Base-by-base conservation (phyloP, 2,113 vertebrate genomes). In the Aldabrachelys gigantea region DNA sequence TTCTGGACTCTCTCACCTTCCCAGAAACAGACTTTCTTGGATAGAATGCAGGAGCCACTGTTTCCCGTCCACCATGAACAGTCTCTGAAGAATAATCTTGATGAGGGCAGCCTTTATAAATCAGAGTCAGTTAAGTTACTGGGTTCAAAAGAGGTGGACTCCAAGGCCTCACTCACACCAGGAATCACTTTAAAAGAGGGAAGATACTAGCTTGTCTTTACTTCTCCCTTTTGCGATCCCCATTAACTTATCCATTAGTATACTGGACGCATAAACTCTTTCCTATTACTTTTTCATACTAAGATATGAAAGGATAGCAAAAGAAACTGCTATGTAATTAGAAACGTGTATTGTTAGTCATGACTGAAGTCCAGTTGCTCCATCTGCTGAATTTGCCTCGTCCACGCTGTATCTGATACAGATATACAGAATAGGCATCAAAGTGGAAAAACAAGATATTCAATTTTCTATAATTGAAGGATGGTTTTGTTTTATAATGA, bases 401-500 rank as follows among this genome's bases (percentile, higher is more conserved):
- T 95, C 82, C 52, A 79, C 44, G 65, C 91, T 96, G 92, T 35
- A 29, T 35, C 16, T 90, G 83, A 92, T 89, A 93, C 75, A 90
- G 94, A 56, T 24, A 56, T 56, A 95, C 88, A 93, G 76, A 95
- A 86, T 87, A 89, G 96, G 89, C 13, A 82, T 75, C 52, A 91
- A 94, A 92, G 96, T 91, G 88, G 91, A 65, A 65, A 95, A 95
- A 94, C 90, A 89, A 95, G 89, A 95, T 78, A 29, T 89, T 88
- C 72, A 95, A 95, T 95, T 85, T 96, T 92, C 82, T 86, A 91
- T 95, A 94, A 97, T 83, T 90, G 93, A 56, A 92, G 86, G 85
- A 94, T 96, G 93, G 93, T 88, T 93, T 93, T 96, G 96, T 96
- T 96, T 97, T 96, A 97, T 90, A 97, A 97, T 92, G 89, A 96